Evolutionary conservation across 2,888 invertebrate species (phyloP), one percentile per base, ranked within the genome.

Genomic region (Portevinia maculata): DNA sequence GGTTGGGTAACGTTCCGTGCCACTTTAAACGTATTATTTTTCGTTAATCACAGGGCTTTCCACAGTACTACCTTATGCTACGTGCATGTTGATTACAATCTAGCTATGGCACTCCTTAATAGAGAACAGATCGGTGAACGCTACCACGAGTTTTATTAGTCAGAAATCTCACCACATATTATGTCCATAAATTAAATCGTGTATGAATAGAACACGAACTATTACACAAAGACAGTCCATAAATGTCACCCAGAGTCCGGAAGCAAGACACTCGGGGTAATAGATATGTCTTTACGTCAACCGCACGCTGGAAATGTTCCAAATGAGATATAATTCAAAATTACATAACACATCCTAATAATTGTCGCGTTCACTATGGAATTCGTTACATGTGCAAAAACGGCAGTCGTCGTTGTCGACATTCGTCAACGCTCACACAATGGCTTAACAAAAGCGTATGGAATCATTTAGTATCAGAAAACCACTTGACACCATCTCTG

Each of bases 401-500:
- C 59, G 55, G 37, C 15, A 30, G 46, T 24, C 11, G 32, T n/a
- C 15, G 39, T 53, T 41, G 19, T 46, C 50, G 44, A 34, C 28
- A 19, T 37, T 62, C 64, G 57, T 67, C 57, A 52, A 6, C 2
- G 32, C 15, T 46, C 41, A 57, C 50, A 70, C 75, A 81, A 75
- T 81, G 69, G 48, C 57, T 76, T 81, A 76, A 81, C 76, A 81
- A 64, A 71, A 81, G 65, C 50, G 70, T 76, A 81, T 81, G 28
- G 55, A 53, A 76, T 76, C 39, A 70, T 59, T 65, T 76, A 53
- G 60, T 65, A 71, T 76, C 81, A 60, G 48, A 70, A 81, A 76
- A 65, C 75, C 76, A 81, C 81, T 81, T 81, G 81, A 81, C 81
- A 81, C 70, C 70, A 76, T 81, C 70, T 81, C 64, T 37, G 53